Base-by-base conservation (phyloP, 2,888 invertebrate genomes). In the Aphodius sticticus region DNA sequence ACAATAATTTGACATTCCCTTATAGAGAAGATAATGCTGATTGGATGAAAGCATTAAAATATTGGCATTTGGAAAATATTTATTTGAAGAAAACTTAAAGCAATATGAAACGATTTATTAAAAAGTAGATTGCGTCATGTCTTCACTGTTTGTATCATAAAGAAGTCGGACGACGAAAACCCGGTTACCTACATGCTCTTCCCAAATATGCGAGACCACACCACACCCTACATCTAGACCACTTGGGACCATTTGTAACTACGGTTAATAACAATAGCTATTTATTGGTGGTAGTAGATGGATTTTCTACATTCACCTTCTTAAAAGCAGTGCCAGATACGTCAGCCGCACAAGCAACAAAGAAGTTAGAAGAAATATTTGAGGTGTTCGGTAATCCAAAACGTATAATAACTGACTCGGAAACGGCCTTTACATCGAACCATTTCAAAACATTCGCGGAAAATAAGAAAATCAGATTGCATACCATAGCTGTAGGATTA, bases 391-490 rank as follows among this genome's bases (percentile, higher is more conserved):
- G 86, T 0, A 82, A 79, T 35, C 84, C 85, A 16, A 81, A 75
- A 0, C 78, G 85, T 16, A 82, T 87, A 7, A 84, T 88, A 14
- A 84, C 85, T 2, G 88, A 88, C 77, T 77, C 85, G 12, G 87
- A 87, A 15, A 84, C 85, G 6, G 83, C 83, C 6, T 88, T 86
- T 76, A 88, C 87, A 3, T 26, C 26, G 26, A 0, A 84, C 86
- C 0, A 76, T 15, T 70, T 70, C 70, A 14, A 70, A 14, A 70
- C 6, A 2, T 70, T 70, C 26, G 14, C 26, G 7, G 70, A 70
- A 14, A 26, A 6, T 6, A 81, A 84, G 26, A 82, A 81, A 4
- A 83, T 86, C 12, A 82, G 83, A n/a, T 84, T 85, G 16, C 37
- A 83, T 12, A 69, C 78, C 0, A 77, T 16, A 14, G 78, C 78